Evolutionary conservation across 2,888 invertebrate genomes (phyloP), one percentile per base, ranked within the genome.

Genomic region (Notocelia uddmanniana): DNA sequence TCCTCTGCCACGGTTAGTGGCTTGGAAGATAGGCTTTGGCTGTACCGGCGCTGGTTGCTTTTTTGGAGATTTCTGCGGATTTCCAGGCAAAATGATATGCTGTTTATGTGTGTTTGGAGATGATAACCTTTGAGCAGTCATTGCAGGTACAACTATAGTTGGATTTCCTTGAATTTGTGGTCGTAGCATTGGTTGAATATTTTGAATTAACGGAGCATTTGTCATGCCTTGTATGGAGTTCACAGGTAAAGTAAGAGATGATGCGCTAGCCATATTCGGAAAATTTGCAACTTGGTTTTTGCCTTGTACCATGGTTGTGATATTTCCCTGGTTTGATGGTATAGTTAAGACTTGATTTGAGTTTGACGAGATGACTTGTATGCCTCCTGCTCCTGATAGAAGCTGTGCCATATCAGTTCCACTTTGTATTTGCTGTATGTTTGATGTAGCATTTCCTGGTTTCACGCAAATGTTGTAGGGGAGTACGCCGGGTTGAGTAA

Each of bases 391-490:
- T 41, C 92, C 90, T 15, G 94, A 89, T 9, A 94, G 79, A 37
- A 94, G 77, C 55, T 94, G 94, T 8, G 93, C 79, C 90, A 94
- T 92, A 69, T 93, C 93, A 18, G 85, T 74, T 67, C 89, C 83
- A 8, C 91, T 83, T 82, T 93, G 94, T 37, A 94, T 86, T 76
- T 92, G 92, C 76, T 94, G 94, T 71, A 94, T 83, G 75, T 92
- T 93, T 58, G 84, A 87, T 50, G 52, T 54, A 34, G 88, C 86
- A 77, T 85, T 90, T 41, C 92, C 91, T 74, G 90, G 87, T 80
- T 94, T 94, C 0, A 94, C 92, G 74, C 94, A 94, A 69, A 94
- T 94, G 68, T 94, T 94, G 72, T 94, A 94, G 0, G 94, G 94
- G 13, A 94, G 76, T 68, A 93, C 78, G 9, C 90, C 89, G 15